Evolutionary conservation across 2,888 invertebrate species (phyloP), one percentile per base, ranked within the genome.

Genomic region (Athalia circularis): DNA sequence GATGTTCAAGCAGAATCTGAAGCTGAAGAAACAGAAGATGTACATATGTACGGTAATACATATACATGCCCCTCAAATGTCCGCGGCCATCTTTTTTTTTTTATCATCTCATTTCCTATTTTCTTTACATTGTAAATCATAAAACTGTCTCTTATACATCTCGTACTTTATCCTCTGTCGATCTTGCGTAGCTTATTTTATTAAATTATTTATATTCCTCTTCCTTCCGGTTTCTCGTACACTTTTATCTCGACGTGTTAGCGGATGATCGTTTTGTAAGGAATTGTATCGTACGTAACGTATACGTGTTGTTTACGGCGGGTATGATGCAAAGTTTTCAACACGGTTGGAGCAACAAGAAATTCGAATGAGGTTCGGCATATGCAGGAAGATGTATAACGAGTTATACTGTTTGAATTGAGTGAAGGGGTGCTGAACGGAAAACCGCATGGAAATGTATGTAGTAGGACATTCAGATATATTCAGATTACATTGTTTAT

Each of bases 1-100:
- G 76, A 77, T 72, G 80, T 59, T 11, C 52, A 52, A 9, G 52
- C 29, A 50, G 59, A 76, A 29, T 75, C 43, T 9, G 59, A 65
- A 50, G 43, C 62, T 50, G 43, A 11, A 54, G 74, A 59, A 48
- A 11, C 50, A 11, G 62, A 3, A 29, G 7, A 48, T 50, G 2
- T 29, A 29, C 29, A 29, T 29, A 29, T 29, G 29, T 64, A 11
- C 61, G 50, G 29, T 61, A n/a, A n/a, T 9, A 45, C 47, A 52
- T 57, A 43, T n/a, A n/a, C 52, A 59, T 61, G 52, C 68, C 29
- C 68, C 70, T 13, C 29, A 2, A 29, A 77, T 74, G 79, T 13
- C 13, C 9, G 83, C 84, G 81, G 86, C 86, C 88, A 87, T 88
- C 85, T 88, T 87, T 86, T 84, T 85, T 61, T 57, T 62, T 54